Percentiles rank a stretch among this genome's conserved stretches.
These are phyloP conservation scores for Astreopora myriophthalma DNA, from an alignment of 64 coral and sea anemone genomes.

Conservation along the genomic window DNA sequence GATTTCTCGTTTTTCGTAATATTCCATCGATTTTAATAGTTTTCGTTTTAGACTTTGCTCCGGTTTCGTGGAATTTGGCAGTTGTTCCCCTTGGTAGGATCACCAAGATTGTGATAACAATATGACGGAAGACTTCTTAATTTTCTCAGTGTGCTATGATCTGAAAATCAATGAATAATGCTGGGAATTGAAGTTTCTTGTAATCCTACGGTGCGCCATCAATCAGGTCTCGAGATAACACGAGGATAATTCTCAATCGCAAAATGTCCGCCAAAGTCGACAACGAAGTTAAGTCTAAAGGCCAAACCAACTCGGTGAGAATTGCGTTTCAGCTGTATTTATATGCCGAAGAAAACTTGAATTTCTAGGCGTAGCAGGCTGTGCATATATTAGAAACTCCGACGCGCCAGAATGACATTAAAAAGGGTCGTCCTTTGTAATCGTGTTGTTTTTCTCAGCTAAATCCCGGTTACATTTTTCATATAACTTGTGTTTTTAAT, in stretches of 20 bases:
- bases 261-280: neutral
- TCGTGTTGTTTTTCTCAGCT: neutral
- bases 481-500: neutral
- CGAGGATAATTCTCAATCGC: neutral
- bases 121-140: neutral
- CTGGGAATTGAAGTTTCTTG: neutral
- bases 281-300: neutral
- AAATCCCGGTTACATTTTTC: neutral
- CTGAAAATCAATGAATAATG: neutral
- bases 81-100: neutral
- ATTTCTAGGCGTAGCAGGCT: neutral
- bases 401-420: neutral
- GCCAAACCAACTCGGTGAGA: neutral
- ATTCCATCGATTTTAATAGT: neutral
- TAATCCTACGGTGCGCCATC: neutral
- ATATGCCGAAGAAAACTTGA: neutral
- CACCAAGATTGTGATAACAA: no score
- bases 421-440: neutral
- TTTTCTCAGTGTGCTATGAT: neutral
- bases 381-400: neutral
- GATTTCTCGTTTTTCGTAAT: neutral
- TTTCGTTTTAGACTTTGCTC: neutral
- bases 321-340: neutral
- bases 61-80: neutral
- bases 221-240: neutral